phyloP scores from a whole-genome alignment of 2,797 vertebrate genomes.

The Sebastes minor region DNA sequence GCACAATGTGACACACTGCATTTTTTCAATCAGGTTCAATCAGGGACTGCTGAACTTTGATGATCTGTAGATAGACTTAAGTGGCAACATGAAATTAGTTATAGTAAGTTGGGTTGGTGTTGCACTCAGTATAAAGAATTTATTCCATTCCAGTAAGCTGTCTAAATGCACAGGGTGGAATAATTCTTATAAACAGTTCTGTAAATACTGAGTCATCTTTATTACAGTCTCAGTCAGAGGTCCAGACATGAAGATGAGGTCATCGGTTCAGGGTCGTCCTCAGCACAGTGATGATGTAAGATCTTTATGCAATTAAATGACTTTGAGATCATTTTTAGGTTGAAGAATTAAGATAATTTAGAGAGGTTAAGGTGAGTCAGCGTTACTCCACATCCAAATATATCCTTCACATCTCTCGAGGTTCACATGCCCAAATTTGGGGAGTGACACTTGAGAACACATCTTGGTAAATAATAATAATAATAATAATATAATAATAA shows the following conservation, averaged over 20 bases:
- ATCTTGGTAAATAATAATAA: too few species aligned
- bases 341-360: too few species aligned
- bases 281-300: neutral
- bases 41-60: neutral
- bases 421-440: too few species aligned
- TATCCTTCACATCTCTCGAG: too few species aligned
- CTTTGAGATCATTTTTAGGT: neutral
- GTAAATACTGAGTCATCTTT: neutral
- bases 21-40: neutral
- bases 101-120: too few species aligned
- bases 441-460: too few species aligned
- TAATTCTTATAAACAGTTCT: neutral
- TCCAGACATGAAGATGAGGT: neutral
- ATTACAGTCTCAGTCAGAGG: neutral
- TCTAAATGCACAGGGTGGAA: neutral
- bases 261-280: neutral
- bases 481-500: too few species aligned
- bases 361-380: too few species aligned
- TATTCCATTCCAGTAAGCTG: too few species aligned
- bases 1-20: neutral
- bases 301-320: neutral
- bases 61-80: neutral
- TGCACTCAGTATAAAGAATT: neutral
- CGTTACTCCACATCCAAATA: too few species aligned
- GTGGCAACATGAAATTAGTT: too few species aligned